Conservation (phyloP, 2,797 vertebrate genomes). For the Lycodopsis pacificus region DNA sequence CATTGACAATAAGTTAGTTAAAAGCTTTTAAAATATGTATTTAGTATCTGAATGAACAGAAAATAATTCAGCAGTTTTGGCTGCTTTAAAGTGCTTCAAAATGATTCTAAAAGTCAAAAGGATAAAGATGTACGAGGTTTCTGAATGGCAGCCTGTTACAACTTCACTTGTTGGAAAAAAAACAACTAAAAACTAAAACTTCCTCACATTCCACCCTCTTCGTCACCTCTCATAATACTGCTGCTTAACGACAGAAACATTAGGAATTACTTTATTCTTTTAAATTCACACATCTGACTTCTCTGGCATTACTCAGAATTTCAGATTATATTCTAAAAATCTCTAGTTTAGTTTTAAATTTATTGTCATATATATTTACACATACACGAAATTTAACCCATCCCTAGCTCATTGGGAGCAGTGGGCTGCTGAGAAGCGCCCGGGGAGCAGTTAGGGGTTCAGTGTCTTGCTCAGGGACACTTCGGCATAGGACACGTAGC, state of each 20-base stretch:
- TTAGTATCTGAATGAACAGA: constrained; percentile 21
- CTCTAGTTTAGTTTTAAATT: not conserved
- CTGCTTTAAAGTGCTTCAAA: constrained; percentile 39
- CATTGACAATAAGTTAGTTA: constrained; percentile 45
- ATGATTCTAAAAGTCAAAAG: not conserved
- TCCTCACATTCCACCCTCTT: not conserved
- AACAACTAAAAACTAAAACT: not conserved
- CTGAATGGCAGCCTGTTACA: not conserved
- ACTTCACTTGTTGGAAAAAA: not conserved
- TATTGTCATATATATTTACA: too few species aligned
- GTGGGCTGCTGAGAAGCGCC: too few species aligned
- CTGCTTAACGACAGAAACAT: not conserved
- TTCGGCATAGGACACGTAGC: too few species aligned
- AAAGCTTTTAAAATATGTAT: constrained; percentile 32
- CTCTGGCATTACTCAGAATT: not conserved
- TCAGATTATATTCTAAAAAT: not conserved
- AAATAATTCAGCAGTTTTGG: constrained; percentile 5
- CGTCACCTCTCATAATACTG: not conserved
- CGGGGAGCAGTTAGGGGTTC: too few species aligned
- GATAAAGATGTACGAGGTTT: not conserved
- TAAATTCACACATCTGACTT: not conserved
- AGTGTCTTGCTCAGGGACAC: too few species aligned
- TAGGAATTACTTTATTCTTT: not conserved
- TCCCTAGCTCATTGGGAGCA: too few species aligned
- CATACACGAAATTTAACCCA: too few species aligned